Evolutionary conservation across 2,888 invertebrate species (phyloP).

Genomic region (Aphodius granarius): DNA sequence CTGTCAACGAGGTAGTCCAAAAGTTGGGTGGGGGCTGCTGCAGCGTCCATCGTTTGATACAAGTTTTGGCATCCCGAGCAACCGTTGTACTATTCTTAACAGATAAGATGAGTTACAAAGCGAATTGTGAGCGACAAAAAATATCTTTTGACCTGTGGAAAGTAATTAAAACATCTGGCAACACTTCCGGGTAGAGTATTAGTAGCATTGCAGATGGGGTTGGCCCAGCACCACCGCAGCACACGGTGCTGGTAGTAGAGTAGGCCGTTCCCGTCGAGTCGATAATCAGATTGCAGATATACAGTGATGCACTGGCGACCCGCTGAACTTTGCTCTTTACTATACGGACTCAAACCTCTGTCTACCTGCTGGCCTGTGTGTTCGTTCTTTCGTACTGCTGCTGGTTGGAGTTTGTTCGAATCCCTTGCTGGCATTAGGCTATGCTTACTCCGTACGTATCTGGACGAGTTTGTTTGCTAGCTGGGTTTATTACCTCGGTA

Average conservation of each 20-base stretch:
- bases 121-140: too few species aligned
- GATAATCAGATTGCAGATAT: constrained; percentile 35
- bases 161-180: too few species aligned
- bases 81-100: too few species aligned
- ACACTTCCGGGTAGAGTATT: too few species aligned
- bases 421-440: not conserved
- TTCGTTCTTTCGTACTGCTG: not conserved
- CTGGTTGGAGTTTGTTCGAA: not conserved
- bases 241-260: not conserved
- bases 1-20: too few species aligned
- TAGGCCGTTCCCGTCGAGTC: constrained; percentile 19
- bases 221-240: not conserved
- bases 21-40: too few species aligned
- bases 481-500: not conserved
- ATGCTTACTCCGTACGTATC: not conserved
- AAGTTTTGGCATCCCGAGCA: too few species aligned
- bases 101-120: too few species aligned
- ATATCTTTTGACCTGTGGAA: too few species aligned
- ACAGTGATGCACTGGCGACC: constrained; percentile 33
- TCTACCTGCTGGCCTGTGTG: constrained; percentile 13
- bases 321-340: constrained; percentile 37
- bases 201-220: constrained; percentile 27
- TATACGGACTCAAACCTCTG: constrained; percentile 16
- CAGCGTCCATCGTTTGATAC: too few species aligned
- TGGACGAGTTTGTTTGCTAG: not conserved